Base-by-base conservation (phyloP, 2,113 vertebrate genomes). In the Cyanocitta stelleri region DNA sequence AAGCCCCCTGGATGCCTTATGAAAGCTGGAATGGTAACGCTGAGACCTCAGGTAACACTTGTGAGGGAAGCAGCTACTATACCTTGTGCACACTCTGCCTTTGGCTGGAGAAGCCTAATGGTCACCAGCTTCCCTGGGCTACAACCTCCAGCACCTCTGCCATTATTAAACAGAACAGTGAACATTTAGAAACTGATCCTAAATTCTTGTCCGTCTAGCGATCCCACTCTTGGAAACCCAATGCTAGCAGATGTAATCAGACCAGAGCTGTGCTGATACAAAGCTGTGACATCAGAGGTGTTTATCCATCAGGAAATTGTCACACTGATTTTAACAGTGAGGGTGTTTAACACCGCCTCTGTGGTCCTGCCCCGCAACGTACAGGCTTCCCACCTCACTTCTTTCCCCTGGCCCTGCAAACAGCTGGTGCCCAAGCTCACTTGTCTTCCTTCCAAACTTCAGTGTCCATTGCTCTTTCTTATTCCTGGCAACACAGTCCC, bases 171-270 rank as follows among this genome's bases (percentile, higher is more conserved):
- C 27, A 87, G 29, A n/a, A 35, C 64, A 69, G 22, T 26, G 55
- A 55, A 52, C 43, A 46, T 80, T 48, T 62, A 91, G 68, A 61
- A 52, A 76, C 39, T 41, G 24, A 71, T 75, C 18, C 49, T 76
- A 51, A 86, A 54, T 32, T 56, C 41, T 73, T 51, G 13, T 54
- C 52, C 30, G 4, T n/a, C 33, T 78, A 71, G 16, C 39, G n/a
- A 86, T 26, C 8, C 29, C 6, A 5, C 26, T 62, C 64, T 59
- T 41, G 35, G 52, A 81, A 30, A 62, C 11, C 20, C 43, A 43
- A 6, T 0, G 0, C 62, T 75, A 35, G 20, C 32, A 85, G 37
- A n/a, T 11, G 7, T 16, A 39, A 11, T 20, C 46, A 46, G n/a
- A 75, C 11, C 10, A 55, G 85, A 59, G 52, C 43, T 87, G 10